Conservation (phyloP, 2,113 vertebrate species). For the Brienomyrus brachyistius region DNA sequence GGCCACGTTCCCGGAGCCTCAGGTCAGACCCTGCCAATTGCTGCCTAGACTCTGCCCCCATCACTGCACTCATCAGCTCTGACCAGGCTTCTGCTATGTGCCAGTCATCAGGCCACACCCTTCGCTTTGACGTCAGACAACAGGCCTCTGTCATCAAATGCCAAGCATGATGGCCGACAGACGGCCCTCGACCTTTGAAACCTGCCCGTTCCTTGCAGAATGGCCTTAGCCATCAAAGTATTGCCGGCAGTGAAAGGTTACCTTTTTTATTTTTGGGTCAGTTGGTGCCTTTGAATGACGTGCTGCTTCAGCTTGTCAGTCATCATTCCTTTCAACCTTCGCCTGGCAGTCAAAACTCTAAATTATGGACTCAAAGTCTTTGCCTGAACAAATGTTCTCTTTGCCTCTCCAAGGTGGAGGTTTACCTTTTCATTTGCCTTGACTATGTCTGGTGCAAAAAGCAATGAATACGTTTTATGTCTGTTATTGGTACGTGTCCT, state of each 20-base stretch:
- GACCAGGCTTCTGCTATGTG: background rate
- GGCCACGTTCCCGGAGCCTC: constrained; percentile 91
- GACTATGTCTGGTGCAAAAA: background rate
- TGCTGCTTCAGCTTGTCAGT: background rate
- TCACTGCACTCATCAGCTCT: constrained; percentile 1
- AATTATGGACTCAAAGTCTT: background rate
- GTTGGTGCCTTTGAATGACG: background rate
- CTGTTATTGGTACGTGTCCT: background rate
- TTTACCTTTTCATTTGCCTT: background rate
- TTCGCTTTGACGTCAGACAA: constrained; percentile 23
- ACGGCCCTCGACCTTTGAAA: background rate
- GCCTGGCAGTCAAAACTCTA: background rate
- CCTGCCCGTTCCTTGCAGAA: background rate
- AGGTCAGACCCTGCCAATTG: constrained; percentile 50
- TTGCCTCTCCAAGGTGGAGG: background rate
- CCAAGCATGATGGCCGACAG: background rate
- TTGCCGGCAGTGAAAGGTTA: background rate
- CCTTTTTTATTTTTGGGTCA: background rate
- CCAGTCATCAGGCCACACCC: constrained; percentile 20
- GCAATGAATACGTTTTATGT: background rate
- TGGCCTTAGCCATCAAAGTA: background rate
- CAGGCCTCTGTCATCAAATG: background rate
- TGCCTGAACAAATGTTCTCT: background rate
- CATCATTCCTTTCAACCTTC: background rate
- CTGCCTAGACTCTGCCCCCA: constrained; percentile 1